phyloP scores from a whole-genome alignment of 2,113 vertebrate genomes.

The Indri indri region DNA sequence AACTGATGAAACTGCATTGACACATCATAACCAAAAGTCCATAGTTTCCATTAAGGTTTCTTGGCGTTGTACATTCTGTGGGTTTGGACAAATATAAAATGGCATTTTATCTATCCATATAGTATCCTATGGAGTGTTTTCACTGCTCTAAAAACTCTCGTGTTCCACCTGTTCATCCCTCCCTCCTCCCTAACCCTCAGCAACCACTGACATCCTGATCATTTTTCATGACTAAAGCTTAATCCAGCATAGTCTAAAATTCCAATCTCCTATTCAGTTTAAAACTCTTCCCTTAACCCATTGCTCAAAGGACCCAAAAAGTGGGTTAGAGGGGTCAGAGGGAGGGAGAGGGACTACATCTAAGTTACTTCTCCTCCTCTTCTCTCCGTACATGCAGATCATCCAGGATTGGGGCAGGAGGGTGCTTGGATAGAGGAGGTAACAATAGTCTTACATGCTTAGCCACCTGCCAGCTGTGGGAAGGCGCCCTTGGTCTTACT shows the following conservation, averaged over 20 bases:
- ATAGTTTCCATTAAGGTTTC: not conserved
- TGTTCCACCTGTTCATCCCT: not conserved
- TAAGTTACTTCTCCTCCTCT: not conserved
- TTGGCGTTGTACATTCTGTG: not conserved
- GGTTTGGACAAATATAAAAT: not conserved
- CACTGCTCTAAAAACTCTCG: not conserved
- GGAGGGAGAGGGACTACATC: too few species aligned
- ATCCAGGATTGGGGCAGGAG: not conserved
- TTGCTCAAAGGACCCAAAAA: not conserved
- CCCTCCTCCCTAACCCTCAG: not conserved
- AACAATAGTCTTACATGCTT: not conserved
- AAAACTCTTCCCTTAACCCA: not conserved
- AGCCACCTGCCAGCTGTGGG: not conserved
- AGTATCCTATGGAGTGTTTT: not conserved
- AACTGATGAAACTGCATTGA: not conserved
- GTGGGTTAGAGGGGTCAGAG: not conserved
- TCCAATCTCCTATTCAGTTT: not conserved
- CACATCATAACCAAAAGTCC: not conserved
- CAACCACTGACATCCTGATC: not conserved
- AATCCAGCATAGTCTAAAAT: not conserved
- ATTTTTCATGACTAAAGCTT: not conserved
- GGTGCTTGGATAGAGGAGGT: not conserved
- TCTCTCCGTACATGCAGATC: not conserved
- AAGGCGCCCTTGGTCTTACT: not conserved
- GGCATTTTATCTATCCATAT: not conserved